Base-by-base conservation (phyloP, 2,113 vertebrate species). In the Merops nubicus region DNA sequence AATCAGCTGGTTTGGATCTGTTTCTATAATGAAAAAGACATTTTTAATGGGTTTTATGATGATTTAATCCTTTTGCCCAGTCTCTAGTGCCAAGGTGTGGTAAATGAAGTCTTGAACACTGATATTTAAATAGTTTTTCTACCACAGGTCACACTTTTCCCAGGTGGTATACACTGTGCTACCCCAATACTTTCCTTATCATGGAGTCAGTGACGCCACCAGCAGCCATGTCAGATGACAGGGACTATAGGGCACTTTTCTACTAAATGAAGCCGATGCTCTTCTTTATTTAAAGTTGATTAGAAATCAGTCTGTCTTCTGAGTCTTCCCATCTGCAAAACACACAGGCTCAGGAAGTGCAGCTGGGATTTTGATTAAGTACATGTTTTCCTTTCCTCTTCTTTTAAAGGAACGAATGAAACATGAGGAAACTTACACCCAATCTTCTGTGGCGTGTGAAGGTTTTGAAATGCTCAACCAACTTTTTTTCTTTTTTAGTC, bases 361-460 rank as follows among this genome's bases (percentile, higher is more conserved):
- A 2, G 12, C 63, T 93, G 63, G 29, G 70, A 83, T 89, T 97
- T 96, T 91, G 75, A 96, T 94, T 85, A 91, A 93, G 34, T 85
- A 40, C 63, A 76, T 38, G 23, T 83, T 88, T 96, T 89, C 48
- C 42, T 95, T 92, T 93, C 22, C 53, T 83, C 62, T 70, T 89
- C 48, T 94, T 94, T 85, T 90, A 90, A 91, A 96, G 96, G 82
- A 94, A 91, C 83, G 67, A 94, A 91, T 51, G 63, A 95, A 96
- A 93, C 67, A 91, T 70, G 54, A 95, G 75, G 67, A 85, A 95
- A 94, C 83, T 50, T 28, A 92, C 89, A 93, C 74, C n/a, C 69
- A 60, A 96, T 89, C 28, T 89, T 93, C 69, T 11, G 3, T 69
- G 59, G 18, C 6, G 5, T 57, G 34, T 93, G 54, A 83, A 80